Conservation (phyloP, 1,140 invertebrate species). For the Idris sp. region DNA sequence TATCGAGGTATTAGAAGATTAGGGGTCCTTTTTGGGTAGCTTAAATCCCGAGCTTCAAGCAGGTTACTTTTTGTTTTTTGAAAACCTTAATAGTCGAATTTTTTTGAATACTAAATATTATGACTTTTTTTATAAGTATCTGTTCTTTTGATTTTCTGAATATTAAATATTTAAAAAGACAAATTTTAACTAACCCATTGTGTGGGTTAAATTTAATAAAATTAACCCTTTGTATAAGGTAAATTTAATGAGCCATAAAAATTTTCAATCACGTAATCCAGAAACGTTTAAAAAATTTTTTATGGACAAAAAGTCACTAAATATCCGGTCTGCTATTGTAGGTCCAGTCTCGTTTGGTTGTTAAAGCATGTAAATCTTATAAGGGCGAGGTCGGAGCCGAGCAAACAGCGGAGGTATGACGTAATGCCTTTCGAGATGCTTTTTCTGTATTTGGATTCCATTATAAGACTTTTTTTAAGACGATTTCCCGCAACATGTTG, state of each 20-base stretch:
- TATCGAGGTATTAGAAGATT: slow-evolving; percentile 64
- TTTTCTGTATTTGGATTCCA: slow-evolving; percentile 17
- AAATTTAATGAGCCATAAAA: slow-evolving; percentile 32
- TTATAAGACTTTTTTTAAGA: slow-evolving; percentile 19
- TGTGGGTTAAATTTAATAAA: too few relatives aligned
- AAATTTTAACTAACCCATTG: too few relatives aligned
- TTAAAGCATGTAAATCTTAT: slow-evolving; percentile 43
- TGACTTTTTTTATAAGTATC: too few relatives aligned
- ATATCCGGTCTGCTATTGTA: slow-evolving; percentile 12
- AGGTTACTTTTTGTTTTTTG: too few relatives aligned
- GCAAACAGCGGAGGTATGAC: slow-evolving; percentile 31
- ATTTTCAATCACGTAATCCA: slow-evolving; percentile 30
- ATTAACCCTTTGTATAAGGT: too few relatives aligned
- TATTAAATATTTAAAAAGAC: too few relatives aligned
- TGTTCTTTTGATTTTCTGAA: too few relatives aligned
- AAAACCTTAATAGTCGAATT: slow-evolving; percentile 34
- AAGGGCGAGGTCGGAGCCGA: slow-evolving; percentile 35
- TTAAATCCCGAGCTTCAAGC: too few relatives aligned
- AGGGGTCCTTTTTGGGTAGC: slow-evolving; percentile 49
- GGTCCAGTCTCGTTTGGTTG: slow-evolving; percentile 3
- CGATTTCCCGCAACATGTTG: slow-evolving; percentile 6
- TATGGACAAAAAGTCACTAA: slow-evolving; percentile 22
- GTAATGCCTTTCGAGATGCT: slow-evolving; percentile 1
- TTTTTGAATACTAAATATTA: slow-evolving; percentile 17
- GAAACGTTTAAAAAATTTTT: slow-evolving; percentile 24